Percentiles rank a stretch among this genome's conserved stretches.
These are phyloP conservation scores for Mizuhopecten yessoensis DNA, from an alignment of 1,140 invertebrate species.

Conservation along the genomic window DNA sequence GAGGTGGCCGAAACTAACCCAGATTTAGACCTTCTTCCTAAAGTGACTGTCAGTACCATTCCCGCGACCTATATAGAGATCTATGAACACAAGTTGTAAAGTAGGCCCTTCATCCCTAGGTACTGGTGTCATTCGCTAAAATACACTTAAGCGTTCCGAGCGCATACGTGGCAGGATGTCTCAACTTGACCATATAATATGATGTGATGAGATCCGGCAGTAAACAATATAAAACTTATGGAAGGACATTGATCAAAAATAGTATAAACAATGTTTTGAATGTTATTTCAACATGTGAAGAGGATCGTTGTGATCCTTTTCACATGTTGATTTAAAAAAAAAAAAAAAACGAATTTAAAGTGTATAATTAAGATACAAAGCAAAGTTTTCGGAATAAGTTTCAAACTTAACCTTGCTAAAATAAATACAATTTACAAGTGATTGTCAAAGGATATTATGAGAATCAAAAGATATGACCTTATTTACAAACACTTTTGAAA, in stretches of 20 bases:
- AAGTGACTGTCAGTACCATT: not conserved
- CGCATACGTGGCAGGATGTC: not conserved
- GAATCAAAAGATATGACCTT: too few relatives aligned
- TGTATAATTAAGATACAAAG: too few relatives aligned
- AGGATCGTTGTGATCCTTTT: too few relatives aligned
- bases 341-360: too few relatives aligned
- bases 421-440: too few relatives aligned
- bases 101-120: not conserved
- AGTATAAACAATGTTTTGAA: not conserved
- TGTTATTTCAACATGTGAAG: not conserved
- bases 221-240: not conserved
- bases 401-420: too few relatives aligned
- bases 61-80: not conserved
- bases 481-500: too few relatives aligned
- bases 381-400: too few relatives aligned
- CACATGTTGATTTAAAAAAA: too few relatives aligned
- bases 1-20: not conserved
- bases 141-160: not conserved
- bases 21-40: not conserved
- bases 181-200: not conserved
- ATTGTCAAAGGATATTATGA: too few relatives aligned
- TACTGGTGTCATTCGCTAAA: not conserved
- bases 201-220: not conserved
- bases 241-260: too few relatives aligned
- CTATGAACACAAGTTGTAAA: too few relatives aligned